Conservation (phyloP, 1,140 invertebrate genomes). For the Pogonomyrmex barbatus region DNA sequence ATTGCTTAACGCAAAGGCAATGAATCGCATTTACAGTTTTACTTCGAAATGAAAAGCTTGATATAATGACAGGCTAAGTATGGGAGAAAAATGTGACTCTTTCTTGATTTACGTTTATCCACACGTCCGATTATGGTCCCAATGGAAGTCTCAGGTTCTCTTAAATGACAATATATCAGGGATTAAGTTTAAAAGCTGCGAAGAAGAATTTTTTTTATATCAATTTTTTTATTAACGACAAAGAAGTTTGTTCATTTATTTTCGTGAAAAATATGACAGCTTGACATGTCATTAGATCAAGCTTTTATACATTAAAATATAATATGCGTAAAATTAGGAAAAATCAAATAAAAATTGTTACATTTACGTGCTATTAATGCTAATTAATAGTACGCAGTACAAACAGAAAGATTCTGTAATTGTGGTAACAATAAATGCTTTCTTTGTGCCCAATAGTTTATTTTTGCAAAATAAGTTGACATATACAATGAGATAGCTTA, state of each 20-base stretch:
- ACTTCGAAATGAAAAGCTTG: slow-evolving; percentile 25
- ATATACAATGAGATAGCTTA: slow-evolving; percentile 82
- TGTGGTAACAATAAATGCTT: slow-evolving; percentile 10
- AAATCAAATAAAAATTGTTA: slow-evolving; percentile 7
- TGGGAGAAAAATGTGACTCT: neutral
- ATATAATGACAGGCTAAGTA: neutral
- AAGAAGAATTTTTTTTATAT: neutral
- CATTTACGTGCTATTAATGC: neutral
- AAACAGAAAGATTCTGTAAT: neutral
- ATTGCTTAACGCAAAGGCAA: slow-evolving; percentile 18
- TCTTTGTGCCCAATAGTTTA: slow-evolving; percentile 78
- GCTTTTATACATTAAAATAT: slow-evolving; percentile 12
- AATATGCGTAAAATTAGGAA: neutral
- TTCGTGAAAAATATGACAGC: neutral
- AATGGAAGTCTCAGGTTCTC: slow-evolving; percentile 1
- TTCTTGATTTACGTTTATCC: neutral
- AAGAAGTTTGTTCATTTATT: neutral
- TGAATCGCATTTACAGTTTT: neutral
- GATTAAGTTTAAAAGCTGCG: neutral
- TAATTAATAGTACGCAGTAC: slow-evolving; percentile 1
- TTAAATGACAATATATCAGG: neutral
- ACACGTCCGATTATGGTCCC: slow-evolving; percentile 15
- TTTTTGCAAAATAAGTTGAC: slow-evolving; percentile 85
- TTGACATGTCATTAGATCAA: slow-evolving; percentile 14
- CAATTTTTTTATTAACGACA: neutral